Evolutionary conservation across 2,888 invertebrate genomes (phyloP).

Genomic region (Metopia argyrocephala): DNA sequence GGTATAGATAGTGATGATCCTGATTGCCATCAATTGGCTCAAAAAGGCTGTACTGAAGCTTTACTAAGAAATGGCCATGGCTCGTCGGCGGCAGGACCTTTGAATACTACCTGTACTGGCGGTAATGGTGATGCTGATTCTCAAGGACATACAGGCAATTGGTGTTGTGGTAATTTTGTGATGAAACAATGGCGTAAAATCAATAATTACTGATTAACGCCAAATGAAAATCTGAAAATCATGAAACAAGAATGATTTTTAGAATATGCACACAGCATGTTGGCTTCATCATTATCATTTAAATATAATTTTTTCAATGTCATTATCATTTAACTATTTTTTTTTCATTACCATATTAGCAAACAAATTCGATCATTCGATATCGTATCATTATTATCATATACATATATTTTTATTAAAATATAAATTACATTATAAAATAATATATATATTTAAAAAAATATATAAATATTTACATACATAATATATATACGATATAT

Average conservation of each 20-base stretch:
- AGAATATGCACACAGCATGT: constrained; percentile 50
- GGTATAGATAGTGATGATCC: constrained; percentile 60
- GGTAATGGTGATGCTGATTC: constrained; percentile 69
- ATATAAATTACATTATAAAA: too few relatives aligned
- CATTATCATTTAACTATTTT: constrained; percentile 2
- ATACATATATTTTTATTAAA: not conserved
- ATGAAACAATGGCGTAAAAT: constrained; percentile 87
- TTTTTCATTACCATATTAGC: not conserved
- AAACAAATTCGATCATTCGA: not conserved
- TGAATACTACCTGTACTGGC: constrained; percentile 17
- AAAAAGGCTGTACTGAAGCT: constrained; percentile 64
- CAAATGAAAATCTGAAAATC: constrained; percentile 54
- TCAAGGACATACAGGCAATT: constrained; percentile 79
- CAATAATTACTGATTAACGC: constrained; percentile 82
- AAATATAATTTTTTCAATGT: too few relatives aligned
- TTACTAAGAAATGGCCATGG: constrained; percentile 63
- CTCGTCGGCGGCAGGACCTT: not conserved
- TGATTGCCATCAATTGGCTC: constrained; percentile 48
- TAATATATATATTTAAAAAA: constrained; percentile 6
- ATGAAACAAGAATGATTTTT: constrained; percentile 59
- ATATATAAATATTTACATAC: constrained; percentile 27
- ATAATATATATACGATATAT: too few relatives aligned
- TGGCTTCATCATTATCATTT: constrained; percentile 36
- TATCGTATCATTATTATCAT: constrained; percentile 1
- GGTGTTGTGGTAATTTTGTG: constrained; percentile 90